These are phyloP conservation scores for Teleiodes luculella DNA, from an alignment of 2,888 invertebrate genomes.

Conservation along the genomic window DNA sequence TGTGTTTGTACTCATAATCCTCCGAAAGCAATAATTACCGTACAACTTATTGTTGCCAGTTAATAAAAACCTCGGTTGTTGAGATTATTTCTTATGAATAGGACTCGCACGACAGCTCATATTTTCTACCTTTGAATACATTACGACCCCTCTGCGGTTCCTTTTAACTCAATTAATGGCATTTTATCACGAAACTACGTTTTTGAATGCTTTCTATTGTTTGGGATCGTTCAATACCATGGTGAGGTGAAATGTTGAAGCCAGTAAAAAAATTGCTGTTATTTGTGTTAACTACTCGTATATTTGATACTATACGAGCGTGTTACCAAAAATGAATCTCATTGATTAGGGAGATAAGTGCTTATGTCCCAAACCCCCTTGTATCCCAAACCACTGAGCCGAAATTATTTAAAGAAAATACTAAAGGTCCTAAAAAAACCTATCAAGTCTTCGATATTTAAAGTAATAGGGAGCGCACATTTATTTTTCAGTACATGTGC, in stretches of 20 bases:
- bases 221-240: not conserved
- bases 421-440: no score
- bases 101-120: slow-evolving; percentile 35
- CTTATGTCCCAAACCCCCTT: no score
- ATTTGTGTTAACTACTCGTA: no score
- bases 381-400: no score
- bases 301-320: no score
- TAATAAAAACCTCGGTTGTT: slow-evolving; percentile 20
- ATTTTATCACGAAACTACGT: slow-evolving; percentile 29
- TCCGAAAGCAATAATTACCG: slow-evolving; percentile 1
- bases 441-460: no score
- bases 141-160: slow-evolving; percentile 33
- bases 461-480: no score
- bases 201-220: slow-evolving; percentile 10
- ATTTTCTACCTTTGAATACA: slow-evolving; percentile 38
- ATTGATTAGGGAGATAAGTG: no score
- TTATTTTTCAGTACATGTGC: no score
- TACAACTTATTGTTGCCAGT: slow-evolving; percentile 8
- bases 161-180: slow-evolving; percentile 32
- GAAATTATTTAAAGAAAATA: no score
- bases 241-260: not conserved
- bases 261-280: not conserved
- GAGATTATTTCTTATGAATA: slow-evolving; percentile 33
- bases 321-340: no score
- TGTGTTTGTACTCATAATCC: not conserved